Percentiles rank a stretch among this genome's conserved stretches.
Conservation (phyloP, 1,140 invertebrate genomes). For the Aphaenogaster rudis region DNA sequence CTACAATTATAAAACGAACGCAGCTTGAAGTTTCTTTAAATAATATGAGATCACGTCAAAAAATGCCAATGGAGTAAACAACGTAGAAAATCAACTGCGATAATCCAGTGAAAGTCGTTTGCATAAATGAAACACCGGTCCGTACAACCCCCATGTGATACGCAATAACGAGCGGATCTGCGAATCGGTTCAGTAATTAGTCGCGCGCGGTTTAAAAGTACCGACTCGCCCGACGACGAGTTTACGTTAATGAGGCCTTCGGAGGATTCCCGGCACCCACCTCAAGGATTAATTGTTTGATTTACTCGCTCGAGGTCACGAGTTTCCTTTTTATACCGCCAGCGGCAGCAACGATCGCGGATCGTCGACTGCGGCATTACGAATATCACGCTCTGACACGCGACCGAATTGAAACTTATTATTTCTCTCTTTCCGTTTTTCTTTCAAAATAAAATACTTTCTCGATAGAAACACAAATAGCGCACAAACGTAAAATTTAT, state of each 20-base stretch:
- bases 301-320: slow-evolving; percentile 3
- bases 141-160: background rate
- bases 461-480: background rate
- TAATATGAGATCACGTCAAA: background rate
- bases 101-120: background rate
- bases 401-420: background rate
- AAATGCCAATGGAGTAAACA: background rate
- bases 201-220: slow-evolving; percentile 15
- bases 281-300: slow-evolving; percentile 44
- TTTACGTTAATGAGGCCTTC: slow-evolving; percentile 42
- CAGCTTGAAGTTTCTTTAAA: slow-evolving; percentile 4
- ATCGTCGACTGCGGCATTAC: background rate
- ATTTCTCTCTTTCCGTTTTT: background rate
- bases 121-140: background rate
- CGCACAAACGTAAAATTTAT: background rate
- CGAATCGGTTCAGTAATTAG: slow-evolving; percentile 35
- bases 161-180: slow-evolving; percentile 18
- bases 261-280: background rate
- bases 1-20: background rate
- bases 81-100: background rate
- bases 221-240: background rate
- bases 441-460: background rate
- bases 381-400: background rate
- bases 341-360: background rate
- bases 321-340: background rate